phyloP scores from a whole-genome alignment of 2,797 vertebrate genomes.

The Staurois parvus region DNA sequence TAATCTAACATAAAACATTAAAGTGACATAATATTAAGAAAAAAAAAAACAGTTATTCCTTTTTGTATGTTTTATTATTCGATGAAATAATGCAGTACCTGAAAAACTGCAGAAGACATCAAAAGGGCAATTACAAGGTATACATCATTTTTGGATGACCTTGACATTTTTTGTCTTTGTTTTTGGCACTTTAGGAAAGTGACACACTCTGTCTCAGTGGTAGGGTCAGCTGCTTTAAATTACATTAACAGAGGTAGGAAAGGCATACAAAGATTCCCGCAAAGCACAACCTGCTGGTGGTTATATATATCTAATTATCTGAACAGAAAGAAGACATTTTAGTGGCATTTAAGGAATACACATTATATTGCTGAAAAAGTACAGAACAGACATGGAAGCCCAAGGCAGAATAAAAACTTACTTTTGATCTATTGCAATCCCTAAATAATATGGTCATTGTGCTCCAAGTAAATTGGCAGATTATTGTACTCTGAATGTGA shows the following conservation, averaged over 20 bases:
- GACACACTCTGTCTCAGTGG: conserved; percentile 57
- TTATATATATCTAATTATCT: conserved; percentile 1
- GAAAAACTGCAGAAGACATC: not conserved
- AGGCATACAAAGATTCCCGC: conserved; percentile 21
- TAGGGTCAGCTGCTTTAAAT: conserved; percentile 43
- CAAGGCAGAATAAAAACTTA: not conserved
- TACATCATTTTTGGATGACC: conserved; percentile 38
- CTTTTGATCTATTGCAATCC: conserved; percentile 35
- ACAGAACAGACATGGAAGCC: conserved; percentile 9
- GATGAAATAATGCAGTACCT: no score
- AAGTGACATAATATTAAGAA: no score
- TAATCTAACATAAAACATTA: no score
- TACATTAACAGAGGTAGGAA: conserved; percentile 17
- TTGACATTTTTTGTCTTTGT: conserved; percentile 15
- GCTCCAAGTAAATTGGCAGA: conserved; percentile 46
- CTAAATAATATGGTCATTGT: conserved; percentile 33
- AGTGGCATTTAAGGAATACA: conserved; percentile 2
- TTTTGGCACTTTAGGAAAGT: conserved; percentile 33
- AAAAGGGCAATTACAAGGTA: not conserved
- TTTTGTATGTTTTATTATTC: no score
- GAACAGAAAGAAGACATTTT: not conserved
- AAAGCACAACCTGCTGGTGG: conserved; percentile 37
- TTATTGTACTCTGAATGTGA: conserved; percentile 39
- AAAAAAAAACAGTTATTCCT: not conserved
- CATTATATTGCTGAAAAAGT: not conserved